Evolutionary conservation across 2,888 invertebrate species (phyloP), one percentile per base, ranked within the genome.

Genomic region (Acanthoscelides obtectus): DNA sequence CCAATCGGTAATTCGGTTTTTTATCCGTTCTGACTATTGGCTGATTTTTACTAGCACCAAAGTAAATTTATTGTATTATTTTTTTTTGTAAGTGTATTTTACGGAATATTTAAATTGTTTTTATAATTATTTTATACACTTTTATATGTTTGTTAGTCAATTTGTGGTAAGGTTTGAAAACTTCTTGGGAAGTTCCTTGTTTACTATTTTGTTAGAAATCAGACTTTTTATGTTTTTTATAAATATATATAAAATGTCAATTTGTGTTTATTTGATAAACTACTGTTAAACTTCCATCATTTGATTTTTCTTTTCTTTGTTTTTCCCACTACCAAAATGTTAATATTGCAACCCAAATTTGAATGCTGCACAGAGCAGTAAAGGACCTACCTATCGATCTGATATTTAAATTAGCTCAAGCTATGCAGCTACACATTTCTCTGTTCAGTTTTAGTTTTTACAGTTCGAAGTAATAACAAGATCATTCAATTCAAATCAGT

Each of bases 211-310:
- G 86, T 86, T 85, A 84, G 84, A 85, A 81, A 84, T 85, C 83
- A 85, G 83, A 85, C 85, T 85, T 85, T 85, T 85, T 85, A 85
- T 85, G 85, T 85, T 86, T 75, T 85, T 86, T 85, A 85, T 85
- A 85, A 85, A 85, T 85, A 86, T 84, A 84, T 82, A 80, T 81
- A 80, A 83, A 84, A 84, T 85, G 84, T 85, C 84, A 83, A 83
- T 84, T 84, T 85, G 84, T 84, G 84, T 85, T 85, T 83, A 84
- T 85, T 85, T 85, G 84, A 84, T 85, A 84, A 84, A 85, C 83
- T 84, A 83, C 84, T 85, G 84, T 85, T 85, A 84, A 83, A 83
- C 45, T 45, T 45, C 45, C 45, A 45, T 45, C 5, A 45, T 45
- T 45, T 45, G 45, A 45, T 45, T 45, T 45, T 45, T 45, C 5